Evolutionary conservation across 2,113 vertebrate genomes (phyloP), one percentile per base, ranked within the genome.

Genomic region (Machaerirhynchus nigripectus): DNA sequence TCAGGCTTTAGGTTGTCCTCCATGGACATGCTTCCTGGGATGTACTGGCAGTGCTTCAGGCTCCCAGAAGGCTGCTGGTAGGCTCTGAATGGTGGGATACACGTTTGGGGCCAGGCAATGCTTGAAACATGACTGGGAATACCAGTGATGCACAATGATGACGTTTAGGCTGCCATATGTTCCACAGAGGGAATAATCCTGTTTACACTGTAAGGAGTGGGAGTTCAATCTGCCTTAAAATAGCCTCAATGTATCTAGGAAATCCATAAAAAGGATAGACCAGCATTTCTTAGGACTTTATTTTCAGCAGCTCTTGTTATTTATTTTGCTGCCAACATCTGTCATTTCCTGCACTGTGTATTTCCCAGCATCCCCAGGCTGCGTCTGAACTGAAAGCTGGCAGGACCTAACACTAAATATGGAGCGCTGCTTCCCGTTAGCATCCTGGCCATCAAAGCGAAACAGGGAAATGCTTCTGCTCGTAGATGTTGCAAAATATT

Each of bases 221-320:
- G 84, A 89, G 74, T 69, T 91, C 7, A 10, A 28, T 16, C 82
- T 28, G 57, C 84, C 89, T 93, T 91, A 91, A 89, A 86, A 87
- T 74, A 96, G 46, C 74, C 73, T 87, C 60, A 33, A 31, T 8
- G 2, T 49, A 69, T 60, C 56, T 85, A 87, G 84, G 89, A 78
- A 94, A 87, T 77, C 37, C 57, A 37, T 84, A 22, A 68, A 84
- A 89, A 84, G 69, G 69, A 42, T 60, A 40, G 15, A 44, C 39
- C 26, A 9, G 59, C 75, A 19, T 80, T 92, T 83, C 83, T 77
- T 65, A 53, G 61, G 87, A 60, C 13, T 5, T 73, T 77, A 49
- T 88, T 92, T 88, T 90, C 55, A 50, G 59, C 59, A 65, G 64
- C 46, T 44, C 47, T 67, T 39, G 44, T 89, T 92, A 27, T 84